phyloP scores from a whole-genome alignment of 2,113 vertebrate species.

The Saccopteryx bilineata region DNA sequence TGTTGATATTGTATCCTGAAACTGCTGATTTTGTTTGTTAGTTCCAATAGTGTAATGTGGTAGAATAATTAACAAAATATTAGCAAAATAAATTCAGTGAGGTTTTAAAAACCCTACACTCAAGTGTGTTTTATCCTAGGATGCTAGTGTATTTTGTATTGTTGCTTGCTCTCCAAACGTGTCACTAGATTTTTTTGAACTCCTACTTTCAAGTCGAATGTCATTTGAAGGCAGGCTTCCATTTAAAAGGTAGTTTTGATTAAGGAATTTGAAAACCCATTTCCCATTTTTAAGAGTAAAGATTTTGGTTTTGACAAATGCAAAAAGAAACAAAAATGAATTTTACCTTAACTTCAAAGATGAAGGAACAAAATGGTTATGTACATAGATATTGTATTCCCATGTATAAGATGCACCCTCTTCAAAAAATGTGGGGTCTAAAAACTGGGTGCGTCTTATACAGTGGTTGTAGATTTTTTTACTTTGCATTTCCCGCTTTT shows the following conservation, averaged over 20 bases:
- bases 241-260: neutral
- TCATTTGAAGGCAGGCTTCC: neutral
- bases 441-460: no score
- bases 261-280: neutral
- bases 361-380: neutral
- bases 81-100: neutral
- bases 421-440: no score
- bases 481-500: no score
- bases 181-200: slow-evolving; percentile 11
- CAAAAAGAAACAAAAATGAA: slow-evolving; percentile 25
- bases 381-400: no score
- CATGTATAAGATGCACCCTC: no score
- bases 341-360: neutral
- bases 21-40: neutral
- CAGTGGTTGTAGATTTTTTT: no score
- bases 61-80: neutral
- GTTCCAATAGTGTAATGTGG: neutral
- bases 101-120: neutral
- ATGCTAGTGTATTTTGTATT: neutral
- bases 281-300: neutral
- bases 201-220: neutral
- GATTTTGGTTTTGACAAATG: neutral
- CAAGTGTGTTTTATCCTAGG: neutral
- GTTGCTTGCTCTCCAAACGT: neutral
- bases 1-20: neutral